phyloP scores from a whole-genome alignment of 2,888 invertebrate genomes.

The Hyles lineata region DNA sequence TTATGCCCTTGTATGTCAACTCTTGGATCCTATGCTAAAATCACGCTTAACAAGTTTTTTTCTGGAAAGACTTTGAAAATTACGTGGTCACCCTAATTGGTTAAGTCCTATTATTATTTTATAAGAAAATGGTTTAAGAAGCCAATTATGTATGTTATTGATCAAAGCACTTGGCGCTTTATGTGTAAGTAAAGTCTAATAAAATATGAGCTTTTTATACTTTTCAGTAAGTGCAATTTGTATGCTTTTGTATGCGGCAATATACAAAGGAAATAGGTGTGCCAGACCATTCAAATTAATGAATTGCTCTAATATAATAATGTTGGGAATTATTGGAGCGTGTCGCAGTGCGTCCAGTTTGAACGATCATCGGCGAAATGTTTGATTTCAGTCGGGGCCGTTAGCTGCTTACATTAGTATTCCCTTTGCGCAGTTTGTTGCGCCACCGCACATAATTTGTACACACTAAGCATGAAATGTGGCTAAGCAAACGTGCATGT shows the following conservation, averaged over 20 bases:
- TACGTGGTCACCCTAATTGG: too few species aligned
- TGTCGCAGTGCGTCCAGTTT: slow-evolving; percentile 30
- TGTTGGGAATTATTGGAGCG: neutral
- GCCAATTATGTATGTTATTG: too few species aligned
- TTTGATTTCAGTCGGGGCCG: slow-evolving; percentile 64
- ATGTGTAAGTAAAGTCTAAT: neutral
- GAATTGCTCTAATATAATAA: neutral
- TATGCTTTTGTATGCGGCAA: too few species aligned
- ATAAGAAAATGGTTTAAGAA: too few species aligned
- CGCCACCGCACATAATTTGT: slow-evolving; percentile 81
- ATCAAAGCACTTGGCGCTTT: too few species aligned
- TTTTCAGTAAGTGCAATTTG: too few species aligned
- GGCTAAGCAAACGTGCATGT: slow-evolving; percentile 83
- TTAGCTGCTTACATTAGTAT: slow-evolving; percentile 69
- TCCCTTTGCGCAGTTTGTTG: slow-evolving; percentile 79
- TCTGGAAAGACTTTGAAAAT: too few species aligned
- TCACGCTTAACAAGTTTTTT: neutral
- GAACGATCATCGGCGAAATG: slow-evolving; percentile 63
- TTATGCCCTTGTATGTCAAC: neutral
- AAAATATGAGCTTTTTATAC: too few species aligned
- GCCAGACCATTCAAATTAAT: neutral
- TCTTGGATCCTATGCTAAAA: neutral
- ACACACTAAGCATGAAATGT: slow-evolving; percentile 85
- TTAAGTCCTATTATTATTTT: too few species aligned
- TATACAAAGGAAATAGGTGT: too few species aligned